Evolutionary conservation across 2,888 invertebrate species (phyloP).

Genomic region (Lathronympha strigana): DNA sequence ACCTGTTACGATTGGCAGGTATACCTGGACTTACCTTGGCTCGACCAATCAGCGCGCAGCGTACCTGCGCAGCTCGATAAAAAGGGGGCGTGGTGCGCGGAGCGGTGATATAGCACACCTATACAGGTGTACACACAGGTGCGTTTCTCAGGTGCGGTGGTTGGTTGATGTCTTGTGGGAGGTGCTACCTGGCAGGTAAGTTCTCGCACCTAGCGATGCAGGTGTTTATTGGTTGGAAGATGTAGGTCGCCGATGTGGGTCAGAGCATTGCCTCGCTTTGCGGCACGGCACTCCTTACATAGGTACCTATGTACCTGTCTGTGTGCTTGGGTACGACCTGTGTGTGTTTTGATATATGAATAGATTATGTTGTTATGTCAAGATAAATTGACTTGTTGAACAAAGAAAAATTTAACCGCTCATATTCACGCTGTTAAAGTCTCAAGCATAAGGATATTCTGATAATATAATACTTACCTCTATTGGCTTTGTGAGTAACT

Average conservation of each 20-base stretch:
- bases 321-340: constrained; percentile 33
- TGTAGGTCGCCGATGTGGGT: constrained; percentile 54
- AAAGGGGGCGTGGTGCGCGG: constrained; percentile 70
- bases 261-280: constrained; percentile 25
- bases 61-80: constrained; percentile 83
- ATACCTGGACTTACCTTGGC: constrained; percentile 69
- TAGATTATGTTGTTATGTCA: background rate
- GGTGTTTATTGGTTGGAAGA: constrained; percentile 60
- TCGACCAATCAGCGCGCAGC: constrained; percentile 80
- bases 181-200: constrained; percentile 67
- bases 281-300: background rate
- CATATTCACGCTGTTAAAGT: too few relatives aligned
- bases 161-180: constrained; percentile 64
- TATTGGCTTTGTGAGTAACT: too few relatives aligned
- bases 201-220: constrained; percentile 45
- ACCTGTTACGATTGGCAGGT: constrained; percentile 56
- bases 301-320: constrained; percentile 40
- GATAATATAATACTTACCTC: background rate
- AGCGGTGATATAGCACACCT: constrained; percentile 60
- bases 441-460: too few relatives aligned
- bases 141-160: constrained; percentile 59
- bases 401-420: too few relatives aligned
- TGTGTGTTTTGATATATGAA: background rate
- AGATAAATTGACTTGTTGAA: background rate
- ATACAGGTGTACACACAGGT: constrained; percentile 61